Evolutionary conservation across 2,113 vertebrate genomes (phyloP).

Genomic region (Labrus mixtus): DNA sequence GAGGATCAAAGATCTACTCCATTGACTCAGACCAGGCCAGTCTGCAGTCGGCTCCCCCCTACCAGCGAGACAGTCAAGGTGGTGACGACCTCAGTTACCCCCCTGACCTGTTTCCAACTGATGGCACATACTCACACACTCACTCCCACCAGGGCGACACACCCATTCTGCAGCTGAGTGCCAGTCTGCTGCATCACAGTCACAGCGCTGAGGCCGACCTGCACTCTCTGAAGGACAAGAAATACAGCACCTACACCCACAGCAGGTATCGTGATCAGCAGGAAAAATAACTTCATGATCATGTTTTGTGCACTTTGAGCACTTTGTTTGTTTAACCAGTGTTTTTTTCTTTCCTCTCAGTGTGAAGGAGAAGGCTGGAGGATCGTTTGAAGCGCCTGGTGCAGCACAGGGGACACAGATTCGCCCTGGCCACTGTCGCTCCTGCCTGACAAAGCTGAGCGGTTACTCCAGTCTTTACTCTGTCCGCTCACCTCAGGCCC

Average conservation of each 20-base stretch:
- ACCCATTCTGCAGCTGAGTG: constrained; percentile 86
- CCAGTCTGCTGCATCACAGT: constrained; percentile 87
- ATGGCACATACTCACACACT: constrained; percentile 88
- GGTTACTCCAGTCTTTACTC: constrained; percentile 92
- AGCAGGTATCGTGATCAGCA: constrained; percentile 65
- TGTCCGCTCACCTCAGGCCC: constrained; percentile 90
- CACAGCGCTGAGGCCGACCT: constrained; percentile 87
- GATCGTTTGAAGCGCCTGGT: constrained; percentile 80
- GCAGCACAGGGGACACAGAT: constrained; percentile 81
- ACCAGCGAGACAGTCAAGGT: constrained; percentile 87
- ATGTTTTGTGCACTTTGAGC: not conserved
- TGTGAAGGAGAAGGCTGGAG: constrained; percentile 69
- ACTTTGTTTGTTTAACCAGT: not conserved
- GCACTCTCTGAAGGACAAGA: constrained; percentile 91
- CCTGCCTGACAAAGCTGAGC: constrained; percentile 93
- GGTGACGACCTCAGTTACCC: constrained; percentile 81
- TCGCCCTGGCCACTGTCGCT: constrained; percentile 89
- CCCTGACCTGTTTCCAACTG: constrained; percentile 88
- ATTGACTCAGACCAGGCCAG: constrained; percentile 92
- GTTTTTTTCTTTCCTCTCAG: constrained; percentile 31
- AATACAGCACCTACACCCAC: constrained; percentile 86
- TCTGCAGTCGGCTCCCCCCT: constrained; percentile 87
- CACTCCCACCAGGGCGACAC: constrained; percentile 77
- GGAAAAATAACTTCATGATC: not conserved
- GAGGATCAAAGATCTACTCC: constrained; percentile 90